Base-by-base conservation (phyloP, 2,888 invertebrate genomes). In the Athetis lepigone region DNA sequence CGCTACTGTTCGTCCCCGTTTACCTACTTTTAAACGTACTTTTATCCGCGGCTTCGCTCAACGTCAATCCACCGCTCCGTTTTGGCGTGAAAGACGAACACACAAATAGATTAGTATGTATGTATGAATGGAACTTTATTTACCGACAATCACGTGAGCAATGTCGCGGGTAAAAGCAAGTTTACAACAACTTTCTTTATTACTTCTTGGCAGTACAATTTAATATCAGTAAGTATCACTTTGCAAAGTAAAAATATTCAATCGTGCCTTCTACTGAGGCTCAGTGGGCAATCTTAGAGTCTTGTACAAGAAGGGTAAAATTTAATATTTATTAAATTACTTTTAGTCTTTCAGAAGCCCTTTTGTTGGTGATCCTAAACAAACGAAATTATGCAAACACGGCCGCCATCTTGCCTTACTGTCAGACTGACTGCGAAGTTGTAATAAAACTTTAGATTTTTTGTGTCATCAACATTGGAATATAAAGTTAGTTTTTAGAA, bases 331-430 rank as follows among this genome's bases (percentile, higher is more conserved):
- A 65, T 65, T 37, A 49, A 65, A 65, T 60, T 49, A 70, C 70
- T 70, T 65, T 49, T 9, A 60, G 18, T 43, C 64, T 29, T 65
- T 60, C 70, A 65, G 13, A 29, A 47, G 68, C 36, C 23, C 61
- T 60, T 69, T 70, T 65, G 60, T 65, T 70, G 70, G 36, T 60
- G 60, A 65, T 65, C 70, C 65, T 65, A 65, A 65, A 43, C 70
- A 70, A 65, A 70, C 65, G 46, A 70, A 65, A 70, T 60, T 70
- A 69, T 65, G 47, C 70, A 70, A 70, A 70, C 36, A 42, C 19
- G 16, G 19, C 25, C 1, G 65, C 61, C 65, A 70, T 65, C 61
- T 65, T 70, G 23, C 45, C 58, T 68, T 45, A 29, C 60, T 69
- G 65, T 47, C 47, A 60, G 70, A 43, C 19, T 23, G 55, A 19